Conservation (phyloP, 2,888 invertebrate genomes). For the Cloeon dipterum region DNA sequence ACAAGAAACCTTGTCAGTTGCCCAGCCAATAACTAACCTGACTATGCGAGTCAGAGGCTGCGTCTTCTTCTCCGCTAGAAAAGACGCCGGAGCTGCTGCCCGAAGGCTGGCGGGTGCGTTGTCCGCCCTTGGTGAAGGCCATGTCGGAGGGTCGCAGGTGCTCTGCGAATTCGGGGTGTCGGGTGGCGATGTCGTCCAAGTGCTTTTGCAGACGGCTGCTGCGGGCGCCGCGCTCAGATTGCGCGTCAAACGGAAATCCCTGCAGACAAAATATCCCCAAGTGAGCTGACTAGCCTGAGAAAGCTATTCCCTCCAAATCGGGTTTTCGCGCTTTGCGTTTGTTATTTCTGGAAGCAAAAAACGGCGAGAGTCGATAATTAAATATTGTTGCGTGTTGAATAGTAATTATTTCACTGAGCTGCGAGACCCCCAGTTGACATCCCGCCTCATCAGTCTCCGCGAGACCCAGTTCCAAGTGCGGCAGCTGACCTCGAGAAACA, state of each 20-base stretch:
- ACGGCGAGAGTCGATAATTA: too few species aligned
- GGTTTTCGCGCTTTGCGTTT: conserved; percentile 2
- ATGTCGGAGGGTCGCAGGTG: conserved; percentile 25
- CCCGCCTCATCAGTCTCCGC: too few species aligned
- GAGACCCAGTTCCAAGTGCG: too few species aligned
- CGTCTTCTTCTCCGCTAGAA: neutral
- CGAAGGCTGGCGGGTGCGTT: conserved; percentile 20
- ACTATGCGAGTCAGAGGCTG: neutral
- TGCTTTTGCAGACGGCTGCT: conserved; percentile 12
- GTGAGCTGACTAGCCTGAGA: conserved; percentile 1
- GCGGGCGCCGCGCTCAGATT: conserved; percentile 12
- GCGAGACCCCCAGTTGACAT: too few species aligned
- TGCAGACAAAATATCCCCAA: conserved; percentile 12
- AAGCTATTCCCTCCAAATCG: neutral
- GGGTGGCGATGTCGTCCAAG: conserved; percentile 42
- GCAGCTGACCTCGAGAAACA: too few species aligned
- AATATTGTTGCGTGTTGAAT: too few species aligned
- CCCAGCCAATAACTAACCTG: conserved; percentile 12
- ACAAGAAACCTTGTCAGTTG: conserved; percentile 11
- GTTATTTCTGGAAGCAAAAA: conserved; percentile 1
- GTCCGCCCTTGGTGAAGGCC: conserved; percentile 18
- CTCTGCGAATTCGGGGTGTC: conserved; percentile 53
- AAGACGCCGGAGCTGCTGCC: conserved; percentile 12
- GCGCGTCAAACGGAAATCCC: conserved; percentile 44
- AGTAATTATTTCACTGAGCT: too few species aligned